Evolutionary conservation across 2,888 invertebrate genomes (phyloP), one percentile per base, ranked within the genome.

Genomic region (Cataglyphis albicans): DNA sequence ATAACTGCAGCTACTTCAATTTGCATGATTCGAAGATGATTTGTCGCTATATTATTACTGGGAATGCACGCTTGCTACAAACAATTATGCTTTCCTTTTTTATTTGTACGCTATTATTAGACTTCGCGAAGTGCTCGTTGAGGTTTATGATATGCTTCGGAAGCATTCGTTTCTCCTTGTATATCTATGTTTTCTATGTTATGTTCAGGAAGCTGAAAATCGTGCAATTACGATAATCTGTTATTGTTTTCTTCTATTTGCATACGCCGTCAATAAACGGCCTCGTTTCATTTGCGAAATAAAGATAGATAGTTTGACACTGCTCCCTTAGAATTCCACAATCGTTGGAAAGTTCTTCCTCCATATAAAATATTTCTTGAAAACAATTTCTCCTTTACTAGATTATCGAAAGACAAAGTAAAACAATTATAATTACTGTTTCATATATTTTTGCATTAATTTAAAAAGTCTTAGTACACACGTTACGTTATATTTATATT

Each of bases 261-360:
- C 68, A 44, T 78, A 78, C 10, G 38, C 38, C 65, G 12, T 25
- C 15, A 55, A 57, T 55, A 21, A 67, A 57, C 68, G 32, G 44
- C 68, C 59, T 78, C 68, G 32, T 78, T 57, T 29, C 44, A 21
- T 78, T 57, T 57, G 68, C 32, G 10, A 68, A 68, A 68, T 78
- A 78, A 68, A 32, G 18, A 6, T 44, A 78, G 68, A 18, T 57
- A 67, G 57, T 57, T 41, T 29, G 41, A 76, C 41, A 41, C n/a
- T 41, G 59, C 32, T 21, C 44, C 18, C 67, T 25, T 38, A 35
- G 57, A 59, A 68, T 68, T 59, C 57, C 29, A n/a, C n/a, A n/a
- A 76, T 55, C 68, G 44, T 59, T 68, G 32, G 68, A 78, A 78
- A 78, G 78, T 78, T 78, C 41, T 68, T 67, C 7, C 78, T 68